A percentile compares a stretch with the other conserved stretches of the same genome.
phyloP scores from a whole-genome alignment of 2,113 vertebrate genomes.

The Corythaixoides concolor region DNA sequence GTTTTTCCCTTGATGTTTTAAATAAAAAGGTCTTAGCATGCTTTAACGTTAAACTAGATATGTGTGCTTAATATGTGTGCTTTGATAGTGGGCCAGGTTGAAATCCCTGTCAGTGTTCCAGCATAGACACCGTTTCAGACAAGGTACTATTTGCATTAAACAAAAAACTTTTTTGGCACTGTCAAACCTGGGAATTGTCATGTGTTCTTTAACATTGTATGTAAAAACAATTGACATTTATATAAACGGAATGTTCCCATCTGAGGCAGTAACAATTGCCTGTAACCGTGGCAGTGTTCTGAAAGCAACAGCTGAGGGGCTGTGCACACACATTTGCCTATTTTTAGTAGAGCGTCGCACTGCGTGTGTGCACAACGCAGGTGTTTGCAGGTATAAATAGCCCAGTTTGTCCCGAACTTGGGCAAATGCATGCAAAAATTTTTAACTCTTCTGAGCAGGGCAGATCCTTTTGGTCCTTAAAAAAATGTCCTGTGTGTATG shows the following conservation, averaged over 20 bases:
- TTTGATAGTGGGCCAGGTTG: not conserved
- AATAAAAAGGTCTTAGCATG: not conserved
- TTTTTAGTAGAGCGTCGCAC: not conserved
- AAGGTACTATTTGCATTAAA: not conserved
- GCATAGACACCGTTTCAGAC: not conserved
- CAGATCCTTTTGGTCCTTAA: not conserved
- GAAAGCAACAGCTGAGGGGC: not conserved
- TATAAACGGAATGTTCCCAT: not conserved
- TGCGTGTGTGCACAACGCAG: not conserved
- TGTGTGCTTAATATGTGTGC: not conserved
- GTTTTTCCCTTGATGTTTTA: not conserved
- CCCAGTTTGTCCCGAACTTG: not conserved
- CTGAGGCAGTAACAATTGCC: not conserved
- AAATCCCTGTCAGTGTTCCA: not conserved
- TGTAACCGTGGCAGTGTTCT: not conserved
- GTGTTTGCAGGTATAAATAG: not conserved
- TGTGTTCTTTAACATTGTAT: not conserved
- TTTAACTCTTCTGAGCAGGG: not conserved
- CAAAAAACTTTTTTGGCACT: not conserved
- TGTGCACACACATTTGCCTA: rapidly evolving
- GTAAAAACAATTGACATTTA: not conserved
- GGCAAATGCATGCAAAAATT: not conserved
- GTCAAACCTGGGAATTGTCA: not conserved
- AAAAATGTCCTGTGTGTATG: not conserved
- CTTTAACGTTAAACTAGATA: not conserved